Percentiles rank a stretch among this genome's conserved stretches.
Evolutionary conservation across 2,797 vertebrate genomes (phyloP).

Genomic region (Pogoniulus pusillus): DNA sequence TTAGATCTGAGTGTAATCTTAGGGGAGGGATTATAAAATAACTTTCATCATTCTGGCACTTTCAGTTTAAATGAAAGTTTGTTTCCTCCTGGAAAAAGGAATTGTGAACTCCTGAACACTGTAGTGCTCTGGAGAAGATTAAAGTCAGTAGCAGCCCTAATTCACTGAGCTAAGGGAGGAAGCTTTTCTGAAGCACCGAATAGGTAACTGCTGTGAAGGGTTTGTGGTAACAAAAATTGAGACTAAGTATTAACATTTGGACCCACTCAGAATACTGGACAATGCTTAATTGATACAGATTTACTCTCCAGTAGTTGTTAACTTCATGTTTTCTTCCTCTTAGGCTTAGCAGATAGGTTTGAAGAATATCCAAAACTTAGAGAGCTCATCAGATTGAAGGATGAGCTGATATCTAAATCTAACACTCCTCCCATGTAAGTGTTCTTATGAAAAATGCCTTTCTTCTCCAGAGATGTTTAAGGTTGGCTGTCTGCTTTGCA

Average conservation of each 20-base stretch:
- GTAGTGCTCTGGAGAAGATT: background rate
- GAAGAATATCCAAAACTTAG: conserved; percentile 98
- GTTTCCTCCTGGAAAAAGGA: background rate
- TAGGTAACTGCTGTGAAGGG: background rate
- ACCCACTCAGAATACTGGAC: background rate
- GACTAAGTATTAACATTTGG: background rate
- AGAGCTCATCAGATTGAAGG: conserved; percentile 95
- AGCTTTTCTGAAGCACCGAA: background rate
- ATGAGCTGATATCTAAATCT: conserved; percentile 92
- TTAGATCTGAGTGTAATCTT: background rate
- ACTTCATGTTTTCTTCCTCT: conserved; percentile 52
- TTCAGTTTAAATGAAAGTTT: background rate
- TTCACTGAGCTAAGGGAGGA: background rate
- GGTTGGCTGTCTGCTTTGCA: conserved; percentile 36
- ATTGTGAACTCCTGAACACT: background rate
- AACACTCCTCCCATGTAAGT: conserved; percentile 97
- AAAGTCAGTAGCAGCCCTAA: background rate
- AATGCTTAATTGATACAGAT: background rate
- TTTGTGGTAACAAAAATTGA: background rate
- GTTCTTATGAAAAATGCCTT: conserved; percentile 37
- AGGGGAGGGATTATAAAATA: background rate
- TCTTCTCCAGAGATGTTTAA: conserved; percentile 39
- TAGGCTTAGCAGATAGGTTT: conserved; percentile 96
- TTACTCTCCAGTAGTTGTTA: conserved; percentile 47
- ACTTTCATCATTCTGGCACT: background rate